These are phyloP conservation scores for Melinopterus prodromus DNA, from an alignment of 2,888 invertebrate species.

Conservation along the genomic window DNA sequence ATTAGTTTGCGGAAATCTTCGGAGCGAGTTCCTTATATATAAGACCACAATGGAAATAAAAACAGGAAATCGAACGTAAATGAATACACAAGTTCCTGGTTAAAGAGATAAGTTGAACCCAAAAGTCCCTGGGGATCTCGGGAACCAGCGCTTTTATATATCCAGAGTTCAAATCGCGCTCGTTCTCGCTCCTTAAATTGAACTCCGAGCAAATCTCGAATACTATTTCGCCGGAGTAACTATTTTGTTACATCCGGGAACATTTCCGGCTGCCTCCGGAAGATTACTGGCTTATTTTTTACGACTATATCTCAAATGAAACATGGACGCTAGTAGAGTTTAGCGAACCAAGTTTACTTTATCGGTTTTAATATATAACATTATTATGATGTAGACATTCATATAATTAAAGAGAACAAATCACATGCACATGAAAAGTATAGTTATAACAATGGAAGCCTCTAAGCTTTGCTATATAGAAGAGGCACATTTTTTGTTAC, in stretches of 20 bases:
- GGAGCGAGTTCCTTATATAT: neutral
- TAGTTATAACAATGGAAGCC: too few species aligned
- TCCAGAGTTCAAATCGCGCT: constrained; percentile 16
- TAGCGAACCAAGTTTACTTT: too few species aligned
- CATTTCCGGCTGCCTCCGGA: constrained; percentile 17
- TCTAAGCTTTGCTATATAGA: too few species aligned
- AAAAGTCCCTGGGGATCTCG: constrained; percentile 20
- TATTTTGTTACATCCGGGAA: constrained; percentile 24
- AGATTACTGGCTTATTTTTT: constrained; percentile 14
- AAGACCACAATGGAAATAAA: neutral
- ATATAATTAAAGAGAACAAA: too few species aligned
- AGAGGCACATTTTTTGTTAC: too few species aligned
- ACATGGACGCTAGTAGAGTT: neutral
- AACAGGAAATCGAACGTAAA: constrained; percentile 4
- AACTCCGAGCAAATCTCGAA: constrained; percentile 25
- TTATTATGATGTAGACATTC: too few species aligned
- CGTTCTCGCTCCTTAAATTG: constrained; percentile 25
- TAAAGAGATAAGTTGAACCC: constrained; percentile 24
- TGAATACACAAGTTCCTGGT: constrained; percentile 12
- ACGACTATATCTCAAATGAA: neutral
- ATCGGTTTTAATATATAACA: too few species aligned
- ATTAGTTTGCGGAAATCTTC: neutral
- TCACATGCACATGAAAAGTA: too few species aligned
- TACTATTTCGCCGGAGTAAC: constrained; percentile 21
- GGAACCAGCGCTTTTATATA: neutral